Base-by-base conservation (phyloP, 2,888 invertebrate species). In the Therioaphis trifolii region DNA sequence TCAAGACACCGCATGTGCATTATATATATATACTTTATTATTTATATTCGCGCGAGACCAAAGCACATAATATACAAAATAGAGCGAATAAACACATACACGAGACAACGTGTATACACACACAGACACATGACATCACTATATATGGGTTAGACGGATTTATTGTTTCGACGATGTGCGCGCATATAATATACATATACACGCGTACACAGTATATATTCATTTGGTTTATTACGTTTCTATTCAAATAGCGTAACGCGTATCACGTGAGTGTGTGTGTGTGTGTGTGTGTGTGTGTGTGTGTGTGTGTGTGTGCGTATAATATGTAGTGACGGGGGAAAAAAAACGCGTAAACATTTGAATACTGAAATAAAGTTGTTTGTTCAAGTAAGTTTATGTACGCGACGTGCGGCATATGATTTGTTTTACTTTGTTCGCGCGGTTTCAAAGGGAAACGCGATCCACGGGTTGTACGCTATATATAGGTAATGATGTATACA, bases 361-460 rank as follows among this genome's bases (percentile, higher is more conserved):
- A 77, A 68, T 66, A 46, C 43, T 63, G 76, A 29, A 49, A 77
- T 63, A 21, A 49, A 29, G 63, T 63, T 24, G 78, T 78, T 78
- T 68, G 40, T 68, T 55, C 29, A 4, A 21, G 29, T 12, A 58
- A 24, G 24, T 58, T 29, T 27, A 12, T 18, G 46, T 49, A 21
- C 18, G 15, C 11, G 43, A 61, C 52, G 29, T 2, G 40, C 52
- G 52, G n/a, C 52, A 21, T 29, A 63, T 63, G 63, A 63, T 63
- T 63, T 63, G 63, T 63, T 63, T 29, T 63, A 63, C 63, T 63
- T 63, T 29, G 63, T 63, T 63, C 29, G 49, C 7, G 35, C 7
- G 24, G 58, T 24, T 24, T 58, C 58, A 63, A 29, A 63, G 63
- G 29, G 24, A 63, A 63, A 29, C 27, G 29, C 29, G 29, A 63